Evolutionary conservation across 2,113 vertebrate species (phyloP).

Genomic region (Dipodomys merriami): DNA sequence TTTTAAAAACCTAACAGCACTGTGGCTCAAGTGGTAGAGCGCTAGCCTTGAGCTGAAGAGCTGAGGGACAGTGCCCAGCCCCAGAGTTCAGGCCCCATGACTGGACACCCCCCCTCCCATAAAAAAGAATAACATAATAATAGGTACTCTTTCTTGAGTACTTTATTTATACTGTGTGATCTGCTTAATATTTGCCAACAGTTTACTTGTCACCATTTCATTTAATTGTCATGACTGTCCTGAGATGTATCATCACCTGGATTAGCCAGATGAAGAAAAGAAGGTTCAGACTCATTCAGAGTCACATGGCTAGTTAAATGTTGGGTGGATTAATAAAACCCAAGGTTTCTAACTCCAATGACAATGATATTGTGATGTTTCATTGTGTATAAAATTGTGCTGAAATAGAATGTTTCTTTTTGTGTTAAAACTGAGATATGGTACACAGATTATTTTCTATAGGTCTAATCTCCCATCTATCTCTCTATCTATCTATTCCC

Average conservation of each 20-base stretch:
- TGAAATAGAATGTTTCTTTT: not conserved
- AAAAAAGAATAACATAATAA: slow-evolving; percentile 5
- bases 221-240: slow-evolving; percentile 23
- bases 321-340: not conserved
- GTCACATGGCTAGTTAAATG: not conserved
- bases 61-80: too few species aligned
- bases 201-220: not conserved
- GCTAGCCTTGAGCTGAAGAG: too few species aligned
- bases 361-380: not conserved
- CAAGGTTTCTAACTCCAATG: not conserved
- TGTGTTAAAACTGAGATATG: not conserved
- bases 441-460: not conserved
- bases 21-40: too few species aligned
- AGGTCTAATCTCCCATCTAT: too few species aligned
- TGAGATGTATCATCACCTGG: not conserved
- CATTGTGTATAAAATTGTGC: slow-evolving; percentile 33
- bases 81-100: too few species aligned
- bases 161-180: slow-evolving; percentile 4
- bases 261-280: not conserved
- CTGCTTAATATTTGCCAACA: slow-evolving; percentile 53
- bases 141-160: slow-evolving; percentile 26
- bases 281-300: slow-evolving; percentile 16
- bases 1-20: too few species aligned
- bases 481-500: too few species aligned
- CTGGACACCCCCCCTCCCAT: too few species aligned